phyloP scores from a whole-genome alignment of 2,113 vertebrate species.

The Alligator mississippiensis region DNA sequence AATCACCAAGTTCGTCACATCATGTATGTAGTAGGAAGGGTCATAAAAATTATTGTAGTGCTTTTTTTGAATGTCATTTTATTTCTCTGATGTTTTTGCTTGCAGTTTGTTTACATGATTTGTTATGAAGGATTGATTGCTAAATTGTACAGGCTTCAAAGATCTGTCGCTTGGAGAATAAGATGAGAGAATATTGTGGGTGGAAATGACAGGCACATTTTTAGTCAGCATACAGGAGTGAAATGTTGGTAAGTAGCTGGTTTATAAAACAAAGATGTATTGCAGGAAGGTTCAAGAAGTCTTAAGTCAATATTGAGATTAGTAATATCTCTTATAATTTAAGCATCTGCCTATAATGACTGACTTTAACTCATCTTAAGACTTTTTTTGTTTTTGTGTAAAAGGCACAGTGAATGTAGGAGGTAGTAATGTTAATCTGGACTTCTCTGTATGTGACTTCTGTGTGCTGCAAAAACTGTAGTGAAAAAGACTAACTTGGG shows the following conservation, averaged over 20 bases:
- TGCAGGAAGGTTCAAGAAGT: too few species aligned
- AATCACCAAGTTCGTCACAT: background rate
- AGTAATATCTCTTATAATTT: background rate
- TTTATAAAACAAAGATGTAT: too few species aligned
- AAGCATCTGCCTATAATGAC: background rate
- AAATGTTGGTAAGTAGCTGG: too few species aligned
- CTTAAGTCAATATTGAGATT: too few species aligned
- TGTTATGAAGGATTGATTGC: background rate
- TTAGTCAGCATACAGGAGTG: too few species aligned
- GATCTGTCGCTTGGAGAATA: background rate
- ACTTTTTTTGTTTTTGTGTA: background rate
- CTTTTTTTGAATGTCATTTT: background rate
- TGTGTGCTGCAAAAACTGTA: slow-evolving; percentile 3
- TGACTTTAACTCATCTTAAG: background rate
- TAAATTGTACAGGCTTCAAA: background rate
- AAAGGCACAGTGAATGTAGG: background rate
- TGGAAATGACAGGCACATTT: too few species aligned
- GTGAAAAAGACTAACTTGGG: background rate
- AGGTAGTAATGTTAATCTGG: background rate
- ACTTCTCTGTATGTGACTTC: background rate
- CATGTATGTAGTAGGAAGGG: background rate
- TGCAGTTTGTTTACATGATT: background rate
- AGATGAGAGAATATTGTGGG: too few species aligned
- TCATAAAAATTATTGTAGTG: background rate
- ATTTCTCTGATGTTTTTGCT: background rate